Base-by-base conservation (phyloP, 2,797 vertebrate species). In the Neopelma chrysocephalum region DNA sequence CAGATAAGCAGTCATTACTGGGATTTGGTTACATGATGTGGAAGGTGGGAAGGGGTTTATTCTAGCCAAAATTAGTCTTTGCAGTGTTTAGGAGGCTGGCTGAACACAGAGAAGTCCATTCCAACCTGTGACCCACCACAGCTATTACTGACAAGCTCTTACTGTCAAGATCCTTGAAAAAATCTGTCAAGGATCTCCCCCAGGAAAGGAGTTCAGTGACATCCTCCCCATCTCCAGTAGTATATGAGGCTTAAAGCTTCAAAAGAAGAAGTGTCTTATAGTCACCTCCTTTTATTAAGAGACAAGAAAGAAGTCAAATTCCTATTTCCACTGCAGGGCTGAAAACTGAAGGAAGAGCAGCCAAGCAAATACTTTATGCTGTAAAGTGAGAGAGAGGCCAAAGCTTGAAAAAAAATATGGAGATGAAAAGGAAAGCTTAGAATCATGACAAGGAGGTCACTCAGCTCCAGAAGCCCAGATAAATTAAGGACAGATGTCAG, bases 131-230 rank as follows among this genome's bases (percentile, higher is more conserved):
- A 58, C 7, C 25, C 42, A 21, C 38, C 18, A 56, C 1, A 7
- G 12, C 17, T 77, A 8, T 13, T 71, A 34, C 14, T 34, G n/a
- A 82, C 26, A 66, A 66, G 17, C 8, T 81, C 20, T 47, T 54
- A 47, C 6, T 31, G 51, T 53, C 51, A 19, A 53, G 51, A 19
- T 53, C 17, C 17, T 19, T 53, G 51, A 53, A 11, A 53, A 12
- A 53, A 7, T 5, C 14, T 65, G 20, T 9, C 0, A 0, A 48
- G 31, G 12, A 32, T 32, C 26, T 50, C 32, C 34, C 38, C 14
- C 54, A 91, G 56, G 9, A 60, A 34, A 80, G 9, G 23, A 70
- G 23, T 11, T 11, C 6, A 12, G 48, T 23, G 32, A 83, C 36
- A 69, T n/a, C 5, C 3, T 71, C 9, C 18, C 19, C 19, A 40